Evolutionary conservation across 2,113 vertebrate genomes (phyloP).

Genomic region (Otis tarda): DNA sequence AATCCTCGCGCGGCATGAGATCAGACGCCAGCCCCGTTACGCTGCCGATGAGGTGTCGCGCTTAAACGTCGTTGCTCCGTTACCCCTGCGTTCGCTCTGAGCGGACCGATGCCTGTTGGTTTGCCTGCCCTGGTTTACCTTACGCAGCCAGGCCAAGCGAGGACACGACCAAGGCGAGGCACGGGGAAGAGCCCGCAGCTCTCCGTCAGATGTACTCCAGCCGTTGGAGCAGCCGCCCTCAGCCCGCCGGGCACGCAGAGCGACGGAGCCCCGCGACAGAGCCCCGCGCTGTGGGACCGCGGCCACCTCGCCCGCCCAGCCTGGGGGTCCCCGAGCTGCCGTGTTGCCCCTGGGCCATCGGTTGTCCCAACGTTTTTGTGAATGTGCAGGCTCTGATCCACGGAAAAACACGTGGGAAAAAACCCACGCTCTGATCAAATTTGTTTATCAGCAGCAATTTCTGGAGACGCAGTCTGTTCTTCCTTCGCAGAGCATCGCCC

Average conservation of each 20-base stretch:
- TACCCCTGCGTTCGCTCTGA: rapidly evolving
- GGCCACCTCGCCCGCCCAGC: neutral
- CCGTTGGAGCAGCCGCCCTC: neutral
- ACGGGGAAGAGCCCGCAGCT: rapidly evolving
- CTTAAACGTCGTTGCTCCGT: neutral
- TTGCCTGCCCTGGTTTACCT: neutral
- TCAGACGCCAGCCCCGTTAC: neutral
- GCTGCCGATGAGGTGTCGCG: neutral
- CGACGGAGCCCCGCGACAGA: neutral
- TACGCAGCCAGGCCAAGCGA: rapidly evolving
- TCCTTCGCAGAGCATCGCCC: rapidly evolving
- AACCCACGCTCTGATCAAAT: rapidly evolving
- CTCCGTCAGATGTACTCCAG: rapidly evolving
- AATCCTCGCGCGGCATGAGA: rapidly evolving
- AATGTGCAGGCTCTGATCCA: rapidly evolving
- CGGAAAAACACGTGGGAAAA: rapidly evolving
- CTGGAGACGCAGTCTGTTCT: neutral
- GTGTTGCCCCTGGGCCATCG: rapidly evolving
- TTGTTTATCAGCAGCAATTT: rapidly evolving
- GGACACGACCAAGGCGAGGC: rapidly evolving
- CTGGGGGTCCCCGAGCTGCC: neutral
- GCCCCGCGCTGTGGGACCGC: neutral
- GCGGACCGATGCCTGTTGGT: rapidly evolving
- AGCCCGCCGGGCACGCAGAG: rapidly evolving
- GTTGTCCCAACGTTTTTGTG: rapidly evolving